Base-by-base conservation (phyloP, 2,113 vertebrate genomes). In the Micronycteris hirsuta region DNA sequence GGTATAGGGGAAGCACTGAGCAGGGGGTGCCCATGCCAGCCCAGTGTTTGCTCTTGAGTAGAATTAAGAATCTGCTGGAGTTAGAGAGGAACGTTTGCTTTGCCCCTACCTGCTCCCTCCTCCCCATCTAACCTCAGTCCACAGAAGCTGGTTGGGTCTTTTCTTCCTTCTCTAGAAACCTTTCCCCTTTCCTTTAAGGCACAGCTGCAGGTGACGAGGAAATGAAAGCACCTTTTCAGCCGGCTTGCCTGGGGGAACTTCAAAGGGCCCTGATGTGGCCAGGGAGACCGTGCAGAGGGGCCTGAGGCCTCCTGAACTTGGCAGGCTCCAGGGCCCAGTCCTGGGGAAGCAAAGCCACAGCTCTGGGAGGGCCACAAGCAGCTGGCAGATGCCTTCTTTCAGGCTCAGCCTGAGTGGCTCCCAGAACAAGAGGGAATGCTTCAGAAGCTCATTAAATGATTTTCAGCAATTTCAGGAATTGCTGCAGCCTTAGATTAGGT, bases 381-480 rank as follows among this genome's bases (percentile, higher is more conserved):
- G 52, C 73, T 85, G 65, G 86, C 36, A 96, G 96, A 91, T 83
- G 24, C 0, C 43, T 65, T 83, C 95, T 94, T 91, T 56, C 71
- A 61, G 31, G 4, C 47, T 20, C 89, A 84, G 84, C 26, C 76
- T 26, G 33, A 67, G 94, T 86, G n/a, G 89, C 90, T 95, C 77
- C 92, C 63, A 86, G 80, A 61, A 86, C 61, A 77, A 94, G 89
- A 93, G 52, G 52, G 31, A 38, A 28, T n/a, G 43, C 47, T 58
- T 96, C 31, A 86, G 92, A 97, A 93, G 54, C 47, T 89, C 95
- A 36, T 41, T 77, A 94, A 61, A 70, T 97, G 86, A 61, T 92
- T 97, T 78, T 96, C 58, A 97, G 65, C 90, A 67, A 84, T 97
- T 97, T 97, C 93, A 26, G 85, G 97, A 97, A 96, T 86, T 41